These are phyloP conservation scores for Microtus richardsoni DNA, from an alignment of 2,113 vertebrate genomes.

Conservation along the genomic window DNA sequence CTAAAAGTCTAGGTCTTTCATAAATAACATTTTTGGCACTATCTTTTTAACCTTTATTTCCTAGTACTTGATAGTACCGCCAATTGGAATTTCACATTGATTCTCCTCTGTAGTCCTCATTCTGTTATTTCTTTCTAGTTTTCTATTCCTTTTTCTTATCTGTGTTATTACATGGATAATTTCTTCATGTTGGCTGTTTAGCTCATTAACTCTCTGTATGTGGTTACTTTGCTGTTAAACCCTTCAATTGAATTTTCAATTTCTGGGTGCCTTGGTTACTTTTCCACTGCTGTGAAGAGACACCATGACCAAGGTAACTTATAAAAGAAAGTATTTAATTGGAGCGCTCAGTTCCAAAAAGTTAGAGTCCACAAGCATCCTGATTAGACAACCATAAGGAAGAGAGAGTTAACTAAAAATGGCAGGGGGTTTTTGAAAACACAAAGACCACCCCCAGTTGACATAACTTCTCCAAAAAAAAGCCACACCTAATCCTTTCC, in stretches of 20 bases:
- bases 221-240: neutral
- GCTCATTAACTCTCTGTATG: conserved; percentile 2
- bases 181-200: conserved; percentile 10
- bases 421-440: neutral
- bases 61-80: neutral
- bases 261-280: neutral
- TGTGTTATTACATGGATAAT: neutral
- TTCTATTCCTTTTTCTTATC: neutral
- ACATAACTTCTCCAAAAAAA: neutral
- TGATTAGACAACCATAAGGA: neutral
- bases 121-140: conserved; percentile 12
- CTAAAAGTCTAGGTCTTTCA: neutral
- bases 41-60: conserved; percentile 25
- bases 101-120: neutral
- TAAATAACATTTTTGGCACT: conserved; percentile 20
- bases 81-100: neutral
- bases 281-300: neutral
- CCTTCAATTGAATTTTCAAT: neutral
- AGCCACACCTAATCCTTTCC: neutral
- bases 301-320: neutral
- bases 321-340: neutral
- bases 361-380: neutral
- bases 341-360: neutral
- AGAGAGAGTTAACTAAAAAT: neutral
- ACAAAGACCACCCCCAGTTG: neutral